These are phyloP conservation scores for Smithornis capensis DNA, from an alignment of 2,113 vertebrate genomes.

Conservation along the genomic window DNA sequence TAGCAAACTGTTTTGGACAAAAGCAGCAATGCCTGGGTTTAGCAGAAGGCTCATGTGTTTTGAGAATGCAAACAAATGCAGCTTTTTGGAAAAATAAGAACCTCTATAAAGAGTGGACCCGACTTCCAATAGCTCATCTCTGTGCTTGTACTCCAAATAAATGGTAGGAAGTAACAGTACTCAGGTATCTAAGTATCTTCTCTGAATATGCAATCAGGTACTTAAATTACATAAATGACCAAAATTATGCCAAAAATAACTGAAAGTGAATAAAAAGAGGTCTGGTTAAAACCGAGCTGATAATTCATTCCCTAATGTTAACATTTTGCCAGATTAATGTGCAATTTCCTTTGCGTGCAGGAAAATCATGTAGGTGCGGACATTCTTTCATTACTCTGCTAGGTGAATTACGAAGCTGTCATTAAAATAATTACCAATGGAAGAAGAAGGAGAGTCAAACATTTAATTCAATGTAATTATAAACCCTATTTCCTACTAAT, in stretches of 20 bases:
- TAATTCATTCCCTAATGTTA: background rate
- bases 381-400: background rate
- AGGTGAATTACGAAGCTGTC: background rate
- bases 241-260: slow-evolving; percentile 5
- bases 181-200: background rate
- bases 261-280: background rate
- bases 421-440: slow-evolving; percentile 45
- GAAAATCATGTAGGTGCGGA: background rate
- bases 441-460: slow-evolving; percentile 36
- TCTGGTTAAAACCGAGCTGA: background rate
- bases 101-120: background rate
- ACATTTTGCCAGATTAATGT: slow-evolving; percentile 33
- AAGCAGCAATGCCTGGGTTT: background rate
- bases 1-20: background rate
- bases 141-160: background rate
- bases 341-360: background rate
- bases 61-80: background rate
- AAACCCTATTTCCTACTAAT: slow-evolving; percentile 2
- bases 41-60: background rate
- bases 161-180: background rate
- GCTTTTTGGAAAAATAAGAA: background rate
- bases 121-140: background rate
- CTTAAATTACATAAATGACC: background rate
- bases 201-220: background rate
- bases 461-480: slow-evolving; percentile 27